Conservation (phyloP, 2,113 vertebrate genomes). For the Fulica atra region DNA sequence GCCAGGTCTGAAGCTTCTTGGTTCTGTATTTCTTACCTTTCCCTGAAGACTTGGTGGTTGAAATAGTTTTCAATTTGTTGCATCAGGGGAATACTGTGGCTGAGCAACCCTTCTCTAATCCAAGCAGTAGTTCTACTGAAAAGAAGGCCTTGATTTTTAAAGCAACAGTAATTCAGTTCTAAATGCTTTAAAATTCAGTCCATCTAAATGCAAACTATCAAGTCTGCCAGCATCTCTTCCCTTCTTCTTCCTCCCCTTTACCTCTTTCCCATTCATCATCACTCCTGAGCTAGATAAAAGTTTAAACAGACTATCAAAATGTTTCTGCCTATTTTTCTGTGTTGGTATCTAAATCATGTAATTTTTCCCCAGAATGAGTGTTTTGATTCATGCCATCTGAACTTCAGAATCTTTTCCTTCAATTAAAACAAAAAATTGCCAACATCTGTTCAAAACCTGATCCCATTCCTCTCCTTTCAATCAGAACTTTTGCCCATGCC, state of each 20-base stretch:
- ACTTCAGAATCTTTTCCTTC: not conserved
- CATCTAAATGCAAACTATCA: not conserved
- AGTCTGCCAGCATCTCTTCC: not conserved
- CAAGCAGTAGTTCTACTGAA: not conserved
- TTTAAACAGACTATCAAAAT: conserved; percentile 16
- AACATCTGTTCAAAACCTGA: not conserved
- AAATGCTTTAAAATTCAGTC: not conserved
- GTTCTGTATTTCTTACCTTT: not conserved
- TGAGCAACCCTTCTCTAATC: not conserved
- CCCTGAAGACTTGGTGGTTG: not conserved
- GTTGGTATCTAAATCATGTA: not conserved
- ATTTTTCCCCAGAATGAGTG: not conserved
- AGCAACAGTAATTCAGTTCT: not conserved
- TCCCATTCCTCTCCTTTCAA: not conserved
- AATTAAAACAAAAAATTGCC: not conserved
- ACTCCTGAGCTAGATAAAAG: not conserved
- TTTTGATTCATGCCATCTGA: not conserved
- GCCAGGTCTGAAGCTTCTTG: not conserved
- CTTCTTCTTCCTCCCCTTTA: not conserved
- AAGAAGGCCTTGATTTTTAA: not conserved
- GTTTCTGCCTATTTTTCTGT: not conserved
- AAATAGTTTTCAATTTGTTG: not conserved
- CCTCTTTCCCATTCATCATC: not conserved
- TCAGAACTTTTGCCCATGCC: not conserved
- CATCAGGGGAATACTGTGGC: not conserved